phyloP scores from a whole-genome alignment of 2,888 invertebrate genomes.

The Mactromeris polynyma region DNA sequence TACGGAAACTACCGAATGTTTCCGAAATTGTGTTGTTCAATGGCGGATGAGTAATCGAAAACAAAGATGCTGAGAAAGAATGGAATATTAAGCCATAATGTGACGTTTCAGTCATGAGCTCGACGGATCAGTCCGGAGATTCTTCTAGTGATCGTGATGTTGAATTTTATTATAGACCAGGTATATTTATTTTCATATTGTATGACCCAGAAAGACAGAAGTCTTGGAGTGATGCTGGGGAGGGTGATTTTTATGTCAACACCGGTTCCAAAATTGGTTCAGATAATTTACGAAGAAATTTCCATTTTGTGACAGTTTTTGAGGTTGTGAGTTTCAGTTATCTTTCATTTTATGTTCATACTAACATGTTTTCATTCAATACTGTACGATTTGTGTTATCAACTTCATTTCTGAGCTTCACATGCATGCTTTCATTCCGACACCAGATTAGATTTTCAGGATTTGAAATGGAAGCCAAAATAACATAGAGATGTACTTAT shows the following conservation, averaged over 20 bases:
- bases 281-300: neutral
- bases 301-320: neutral
- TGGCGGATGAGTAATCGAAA: constrained; percentile 81
- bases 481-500: neutral
- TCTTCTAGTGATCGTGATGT: constrained; percentile 82
- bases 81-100: constrained; percentile 68
- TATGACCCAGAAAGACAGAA: constrained; percentile 35
- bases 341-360: neutral
- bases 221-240: constrained; percentile 59
- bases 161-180: constrained; percentile 83
- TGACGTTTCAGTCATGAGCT: constrained; percentile 80
- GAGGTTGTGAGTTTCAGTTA: neutral
- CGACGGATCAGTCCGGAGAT: constrained; percentile 81
- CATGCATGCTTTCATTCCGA: neutral
- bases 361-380: neutral
- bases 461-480: constrained; percentile 9
- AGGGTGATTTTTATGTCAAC: constrained; percentile 52
- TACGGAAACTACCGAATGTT: constrained; percentile 78
- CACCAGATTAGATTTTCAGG: neutral
- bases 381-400: neutral
- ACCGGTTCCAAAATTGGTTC: constrained; percentile 68
- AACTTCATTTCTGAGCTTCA: neutral
- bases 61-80: constrained; percentile 75
- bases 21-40: constrained; percentile 82
- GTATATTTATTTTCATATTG: constrained; percentile 56